These are phyloP conservation scores for Latheticus oryzae DNA, from an alignment of 2,888 invertebrate genomes.

Conservation along the genomic window DNA sequence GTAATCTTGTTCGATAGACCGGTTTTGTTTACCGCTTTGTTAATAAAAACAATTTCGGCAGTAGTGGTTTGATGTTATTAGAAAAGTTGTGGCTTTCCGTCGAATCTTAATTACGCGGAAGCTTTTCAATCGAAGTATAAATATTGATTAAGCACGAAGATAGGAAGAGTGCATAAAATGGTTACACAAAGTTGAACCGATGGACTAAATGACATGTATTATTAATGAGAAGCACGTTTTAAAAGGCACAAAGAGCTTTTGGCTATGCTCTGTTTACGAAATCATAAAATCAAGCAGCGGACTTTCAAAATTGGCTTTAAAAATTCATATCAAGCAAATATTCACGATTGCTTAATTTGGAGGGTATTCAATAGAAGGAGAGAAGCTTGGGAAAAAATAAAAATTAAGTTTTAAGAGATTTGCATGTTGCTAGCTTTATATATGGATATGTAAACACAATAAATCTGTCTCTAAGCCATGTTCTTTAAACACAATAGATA, in stretches of 20 bases:
- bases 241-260: constrained; percentile 39
- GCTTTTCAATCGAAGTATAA: constrained; percentile 38
- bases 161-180: constrained; percentile 36
- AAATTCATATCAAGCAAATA: constrained; percentile 30
- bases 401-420: too few relatives aligned
- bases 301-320: constrained; percentile 28
- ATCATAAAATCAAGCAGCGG: constrained; percentile 36
- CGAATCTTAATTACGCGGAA: constrained; percentile 35
- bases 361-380: too few relatives aligned
- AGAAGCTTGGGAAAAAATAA: too few relatives aligned
- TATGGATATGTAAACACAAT: constrained; percentile 13
- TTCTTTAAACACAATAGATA: constrained; percentile 22
- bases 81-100: constrained; percentile 25
- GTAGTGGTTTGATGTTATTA: constrained; percentile 30
- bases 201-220: constrained; percentile 41
- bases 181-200: constrained; percentile 34
- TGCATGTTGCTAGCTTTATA: too few relatives aligned
- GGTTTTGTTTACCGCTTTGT: constrained; percentile 24
- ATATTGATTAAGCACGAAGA: constrained; percentile 37
- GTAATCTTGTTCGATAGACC: constrained; percentile 20
- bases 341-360: constrained; percentile 17
- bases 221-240: constrained; percentile 39
- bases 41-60: constrained; percentile 23
- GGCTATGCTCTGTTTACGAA: constrained; percentile 35
- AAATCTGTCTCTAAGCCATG: constrained; percentile 1